Evolutionary conservation across 23 tunicate genomes (phyloP), one percentile per base, ranked within the genome.

Genomic region (Diplosoma virens): DNA sequence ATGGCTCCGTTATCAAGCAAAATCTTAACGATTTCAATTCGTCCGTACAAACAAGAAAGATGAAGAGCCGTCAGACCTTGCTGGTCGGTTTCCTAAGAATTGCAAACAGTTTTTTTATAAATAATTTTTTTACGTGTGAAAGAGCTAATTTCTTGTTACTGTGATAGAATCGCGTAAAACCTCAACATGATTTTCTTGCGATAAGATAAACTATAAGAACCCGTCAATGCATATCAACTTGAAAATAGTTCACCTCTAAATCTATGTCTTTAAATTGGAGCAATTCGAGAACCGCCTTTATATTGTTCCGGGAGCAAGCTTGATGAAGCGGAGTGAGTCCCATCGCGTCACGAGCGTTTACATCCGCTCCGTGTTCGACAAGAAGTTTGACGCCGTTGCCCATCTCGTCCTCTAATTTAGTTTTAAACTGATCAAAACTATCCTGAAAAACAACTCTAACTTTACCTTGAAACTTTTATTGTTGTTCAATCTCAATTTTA

Each of bases 51-150:
- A 52, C 97, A 92, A 25, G 93, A 85, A 6, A 92, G 71, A 58
- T 92, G 90, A 33, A 92, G 56, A 1, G 97, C 84, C 21, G 97
- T 85, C 97, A 92, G 80, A 1, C 97, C 97, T 67, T 92, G 97
- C 50, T 92, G 79, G 54, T 92, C 97, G 0, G 92, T 41, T 78
- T 78, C 73, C 97, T 92, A 76, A 17, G n/a, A n/a, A n/a, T n/a
- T n/a, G n/a, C n/a, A n/a, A n/a, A n/a, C n/a, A n/a, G n/a, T n/a
- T n/a, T n/a, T n/a, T n/a, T n/a, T n/a, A n/a, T n/a, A n/a, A n/a
- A n/a, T n/a, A n/a, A n/a, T n/a, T n/a, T n/a, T n/a, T n/a, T n/a
- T n/a, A n/a, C n/a, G n/a, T n/a, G n/a, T n/a, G n/a, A n/a, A n/a
- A n/a, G n/a, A n/a, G n/a, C n/a, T n/a, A n/a, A n/a, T n/a, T n/a